Base-by-base conservation (phyloP, 2,888 invertebrate genomes). In the Drosophila flavopinicola region DNA sequence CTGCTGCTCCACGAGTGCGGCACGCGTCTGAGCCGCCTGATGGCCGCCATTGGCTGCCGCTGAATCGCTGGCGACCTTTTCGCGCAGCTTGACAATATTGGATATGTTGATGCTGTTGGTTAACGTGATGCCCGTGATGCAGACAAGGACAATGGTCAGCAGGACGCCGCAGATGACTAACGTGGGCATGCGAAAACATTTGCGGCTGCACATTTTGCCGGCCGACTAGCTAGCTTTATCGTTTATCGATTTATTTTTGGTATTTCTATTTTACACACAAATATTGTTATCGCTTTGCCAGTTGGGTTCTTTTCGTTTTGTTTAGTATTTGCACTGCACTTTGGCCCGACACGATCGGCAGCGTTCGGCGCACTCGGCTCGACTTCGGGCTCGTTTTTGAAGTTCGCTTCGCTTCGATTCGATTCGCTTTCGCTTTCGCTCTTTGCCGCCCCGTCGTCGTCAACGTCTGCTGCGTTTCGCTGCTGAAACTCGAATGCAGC, bases 121-220 rank as follows among this genome's bases (percentile, higher is more conserved):
- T 30, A 93, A 85, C 29, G 93, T 93, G 39, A 92, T 91, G 70
- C 93, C 92, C 57, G 92, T 92, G 78, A 92, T 92, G 48, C 92
- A 92, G 88, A 93, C 91, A 66, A 93, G 91, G 11, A 92, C 89
- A 47, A 93, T 91, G 52, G 92, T 91, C 47, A 92, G 89, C 75
- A 92, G 87, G 60, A 92, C 88, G 67, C 92, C 91, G 68, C 91
- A 89, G 68, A 92, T 88, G 75, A 90, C 87, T 76, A 91, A 74
- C 58, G 89, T 89, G 78, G 90, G 91, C 90, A 91, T 90, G 82
- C 90, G 91, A 74, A 88, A 90, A 71, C 88, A 91, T 89, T 91
- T 91, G 69, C 79, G 77, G 77, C 73, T 90, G 86, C 91, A 91
- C 91, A 91, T 91, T 86, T 82, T 83, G 72, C n/a, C 38, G n/a